phyloP scores from a whole-genome alignment of 2,113 vertebrate genomes.

The Cromileptes altivelis region DNA sequence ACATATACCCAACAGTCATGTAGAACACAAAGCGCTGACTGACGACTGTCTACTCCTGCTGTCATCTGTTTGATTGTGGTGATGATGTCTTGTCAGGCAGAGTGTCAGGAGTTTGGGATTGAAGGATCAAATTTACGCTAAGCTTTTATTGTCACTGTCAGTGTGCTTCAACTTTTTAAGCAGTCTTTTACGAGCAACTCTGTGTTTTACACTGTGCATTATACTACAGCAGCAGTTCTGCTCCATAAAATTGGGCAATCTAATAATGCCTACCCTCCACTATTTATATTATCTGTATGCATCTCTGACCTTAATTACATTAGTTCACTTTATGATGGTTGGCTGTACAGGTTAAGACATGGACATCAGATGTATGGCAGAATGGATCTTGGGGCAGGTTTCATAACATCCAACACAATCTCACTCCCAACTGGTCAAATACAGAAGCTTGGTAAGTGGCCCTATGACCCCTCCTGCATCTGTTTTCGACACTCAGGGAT shows the following conservation, averaged over 20 bases:
- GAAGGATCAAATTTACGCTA: background rate
- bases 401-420: too few relatives aligned
- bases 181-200: background rate
- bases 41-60: constrained; percentile 25
- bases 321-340: background rate
- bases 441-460: too few relatives aligned
- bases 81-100: background rate
- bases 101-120: background rate
- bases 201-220: background rate
- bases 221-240: background rate
- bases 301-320: background rate
- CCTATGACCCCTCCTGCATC: too few relatives aligned
- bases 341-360: background rate
- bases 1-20: background rate
- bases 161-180: constrained; percentile 10
- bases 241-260: background rate
- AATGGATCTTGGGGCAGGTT: too few relatives aligned
- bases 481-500: too few relatives aligned
- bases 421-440: too few relatives aligned
- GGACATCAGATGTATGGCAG: background rate
- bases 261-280: background rate
- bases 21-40: background rate
- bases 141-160: constrained; percentile 1
- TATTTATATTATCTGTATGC: background rate
- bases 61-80: constrained; percentile 5